Percentiles rank a stretch among this genome's conserved stretches.
Evolutionary conservation across 2,888 invertebrate species (phyloP).

Genomic region (Eupithecia abbreviata): DNA sequence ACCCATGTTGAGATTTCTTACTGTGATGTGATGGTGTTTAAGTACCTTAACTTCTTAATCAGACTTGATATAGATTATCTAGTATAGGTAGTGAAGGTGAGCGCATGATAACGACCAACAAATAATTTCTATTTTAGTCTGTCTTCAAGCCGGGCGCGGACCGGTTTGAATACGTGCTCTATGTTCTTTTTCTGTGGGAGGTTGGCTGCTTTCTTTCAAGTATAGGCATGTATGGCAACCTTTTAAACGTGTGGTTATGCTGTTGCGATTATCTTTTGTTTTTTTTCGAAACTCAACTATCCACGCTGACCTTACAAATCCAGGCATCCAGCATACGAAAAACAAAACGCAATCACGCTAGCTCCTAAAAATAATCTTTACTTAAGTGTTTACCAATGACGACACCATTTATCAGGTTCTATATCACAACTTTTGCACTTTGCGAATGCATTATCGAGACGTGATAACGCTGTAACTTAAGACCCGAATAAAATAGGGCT

Average conservation of each 20-base stretch:
- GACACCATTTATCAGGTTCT: not conserved
- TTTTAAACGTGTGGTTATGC: not conserved
- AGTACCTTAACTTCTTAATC: not conserved
- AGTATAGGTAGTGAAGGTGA: not conserved
- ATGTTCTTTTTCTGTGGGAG: not conserved
- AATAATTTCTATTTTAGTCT: not conserved
- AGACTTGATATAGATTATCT: not conserved
- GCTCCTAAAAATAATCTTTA: too few relatives aligned
- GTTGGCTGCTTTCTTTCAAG: not conserved
- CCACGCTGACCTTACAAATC: too few relatives aligned
- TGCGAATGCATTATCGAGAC: not conserved
- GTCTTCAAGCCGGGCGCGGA: not conserved
- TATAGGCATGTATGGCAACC: not conserved
- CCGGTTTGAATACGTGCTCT: constrained; percentile 11
- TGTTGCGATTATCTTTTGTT: too few relatives aligned
- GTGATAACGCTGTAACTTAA: not conserved
- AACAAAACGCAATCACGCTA: too few relatives aligned
- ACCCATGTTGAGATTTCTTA: not conserved
- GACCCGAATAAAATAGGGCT: not conserved
- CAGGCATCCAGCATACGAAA: too few relatives aligned
- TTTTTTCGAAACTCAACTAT: too few relatives aligned
- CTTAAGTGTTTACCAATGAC: too few relatives aligned
- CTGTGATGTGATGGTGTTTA: not conserved
- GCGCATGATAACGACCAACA: not conserved
- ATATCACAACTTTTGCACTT: too few relatives aligned